Base-by-base conservation (phyloP, 2,888 invertebrate genomes). In the Drosophila atroscutellata region DNA sequence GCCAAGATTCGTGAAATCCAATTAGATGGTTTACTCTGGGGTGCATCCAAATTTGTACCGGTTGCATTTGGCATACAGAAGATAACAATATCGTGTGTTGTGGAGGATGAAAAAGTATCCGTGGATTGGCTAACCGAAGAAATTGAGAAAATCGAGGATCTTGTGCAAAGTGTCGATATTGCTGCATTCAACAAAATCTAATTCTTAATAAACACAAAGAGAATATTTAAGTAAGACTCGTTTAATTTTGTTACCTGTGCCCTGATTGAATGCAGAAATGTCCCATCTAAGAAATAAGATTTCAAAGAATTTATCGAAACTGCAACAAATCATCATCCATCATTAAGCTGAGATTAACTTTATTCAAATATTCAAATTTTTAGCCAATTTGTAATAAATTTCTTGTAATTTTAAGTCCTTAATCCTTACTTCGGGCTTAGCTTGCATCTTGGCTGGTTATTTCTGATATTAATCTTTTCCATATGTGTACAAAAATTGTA, bases 81-180 rank as follows among this genome's bases (percentile, higher is more conserved):
- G 92, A 94, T 99, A 64, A 97, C 97, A 93, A 98, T 99, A 86
- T 96, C 96, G 37, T 97, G 97, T 93, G 98, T 98, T 51, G 97
- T 99, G 42, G 98, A 98, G 94, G 99, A 99, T 93, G 98, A 98
- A n/a, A 98, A 98, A 93, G 97, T 99, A 26, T 97, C 97, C 42
- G 94, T 97, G 56, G 98, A 98, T 92, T 96, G 95, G 95, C 94
- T 98, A 37, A 96, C 96, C 84, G 99, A 99, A 93, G 95, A 96
- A 92, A 96, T 99, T 81, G 96, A 97, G 91, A 96, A 95, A 84
- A 94, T 95, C 87, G 97, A 98, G 93, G 98, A 98, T 87, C 96
- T 94, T 92, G 97, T 96, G 55, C 98, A 98, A 94, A 97, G 97
- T 91, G 97, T 98, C 59, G 98, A 98, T 92, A 97, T 99, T 90